Base-by-base conservation (phyloP, 2,797 vertebrate species). In the Tarsius wallacei region DNA sequence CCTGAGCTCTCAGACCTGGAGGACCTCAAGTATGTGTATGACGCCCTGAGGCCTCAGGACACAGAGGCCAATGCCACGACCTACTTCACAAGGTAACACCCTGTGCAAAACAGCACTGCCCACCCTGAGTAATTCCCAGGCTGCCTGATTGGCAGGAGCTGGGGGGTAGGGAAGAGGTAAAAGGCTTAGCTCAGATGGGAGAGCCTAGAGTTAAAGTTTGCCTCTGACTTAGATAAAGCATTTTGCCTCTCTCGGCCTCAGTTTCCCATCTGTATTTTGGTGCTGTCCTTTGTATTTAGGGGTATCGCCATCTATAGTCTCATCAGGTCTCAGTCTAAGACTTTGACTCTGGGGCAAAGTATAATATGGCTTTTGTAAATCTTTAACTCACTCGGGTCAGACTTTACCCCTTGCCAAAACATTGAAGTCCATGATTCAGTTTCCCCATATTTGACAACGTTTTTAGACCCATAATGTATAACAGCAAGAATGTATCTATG, bases 21-120 rank as follows among this genome's bases (percentile, higher is more conserved):
- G 61, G 99, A 99, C 95, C 99, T 99, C 96, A 99, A 99, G 97
- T 99, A 99, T 0, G 99, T 99, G 85, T 99, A 99, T 0, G 99
- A 99, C 3, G 99, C 99, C 0, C 98, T 99, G 98, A 99, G 99
- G 92, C 99, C 99, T 1, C 99, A 99, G 55, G 99, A 99, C 98
- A 99, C 99, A 0, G 99, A 99, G 21, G 99, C 99, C 0, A 99
- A 99, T 5, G 99, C 99, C 97, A 99, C 99, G 71, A 99, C 99
- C 98, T 99, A 99, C 98, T 99, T 99, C 98, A 99, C 99, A 96
- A 99, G 99, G 99, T 99, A 98, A 96, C 8, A 8, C 4, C 7
- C 33, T 42, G 10, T 9, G 1, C 9, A 4, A 7, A 31, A 0
- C 0, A 36, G 36, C 13, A 16, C 70, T 51, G 36, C 42, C 28